Conservation (phyloP, 2,113 vertebrate genomes). For the Bothrops jararaca region DNA sequence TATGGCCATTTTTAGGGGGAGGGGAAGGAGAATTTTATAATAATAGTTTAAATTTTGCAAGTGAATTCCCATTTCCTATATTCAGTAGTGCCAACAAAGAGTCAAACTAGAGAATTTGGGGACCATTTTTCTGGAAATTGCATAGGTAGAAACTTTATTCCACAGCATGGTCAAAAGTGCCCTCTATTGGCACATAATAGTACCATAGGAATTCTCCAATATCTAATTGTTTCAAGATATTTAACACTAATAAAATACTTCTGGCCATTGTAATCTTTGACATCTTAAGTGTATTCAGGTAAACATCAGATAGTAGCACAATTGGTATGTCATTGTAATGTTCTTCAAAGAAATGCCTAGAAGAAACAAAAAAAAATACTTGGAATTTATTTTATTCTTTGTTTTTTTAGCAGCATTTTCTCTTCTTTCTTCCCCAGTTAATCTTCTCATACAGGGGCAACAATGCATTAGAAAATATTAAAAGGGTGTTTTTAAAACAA, state of each 20-base stretch:
- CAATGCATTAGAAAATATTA: not conserved
- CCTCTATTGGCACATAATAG: constrained; percentile 36
- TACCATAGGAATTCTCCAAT: not conserved
- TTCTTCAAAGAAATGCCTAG: not conserved
- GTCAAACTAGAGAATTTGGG: constrained; percentile 36
- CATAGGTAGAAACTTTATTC: not conserved
- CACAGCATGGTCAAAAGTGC: constrained; percentile 32
- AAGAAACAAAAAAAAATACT: not conserved
- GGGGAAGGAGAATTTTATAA: not conserved
- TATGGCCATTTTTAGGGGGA: not conserved
- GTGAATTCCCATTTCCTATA: constrained; percentile 43
- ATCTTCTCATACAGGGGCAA: not conserved
- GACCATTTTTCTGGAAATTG: constrained; percentile 35
- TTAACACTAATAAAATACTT: not conserved
- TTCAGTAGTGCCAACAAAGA: constrained; percentile 44
- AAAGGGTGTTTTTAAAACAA: not conserved
- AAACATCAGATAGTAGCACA: not conserved
- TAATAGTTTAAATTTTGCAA: not conserved
- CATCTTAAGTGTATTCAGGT: not conserved
- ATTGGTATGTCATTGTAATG: not conserved
- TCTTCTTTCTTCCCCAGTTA: not conserved
- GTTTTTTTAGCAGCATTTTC: not conserved
- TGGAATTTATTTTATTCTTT: not conserved
- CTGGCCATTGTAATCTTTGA: not conserved
- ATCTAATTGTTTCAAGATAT: not conserved